Conservation (phyloP, 2,113 vertebrate genomes). For the Setophaga kirtlandii region DNA sequence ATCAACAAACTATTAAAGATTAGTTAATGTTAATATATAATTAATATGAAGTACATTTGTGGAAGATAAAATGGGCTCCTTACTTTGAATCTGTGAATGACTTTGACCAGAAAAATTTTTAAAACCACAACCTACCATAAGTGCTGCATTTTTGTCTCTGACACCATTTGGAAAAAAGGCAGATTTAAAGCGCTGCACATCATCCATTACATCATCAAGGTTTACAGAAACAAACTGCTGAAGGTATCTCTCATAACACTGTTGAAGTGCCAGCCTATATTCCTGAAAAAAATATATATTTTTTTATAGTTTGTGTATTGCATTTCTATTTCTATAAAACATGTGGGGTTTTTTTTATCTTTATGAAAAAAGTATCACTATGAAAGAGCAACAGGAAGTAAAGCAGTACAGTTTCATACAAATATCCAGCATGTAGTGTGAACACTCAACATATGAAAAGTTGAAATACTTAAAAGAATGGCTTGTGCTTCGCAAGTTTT, state of each 20-base stretch:
- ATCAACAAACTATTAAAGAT: not conserved
- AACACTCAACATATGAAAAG: not conserved
- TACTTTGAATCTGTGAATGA: not conserved
- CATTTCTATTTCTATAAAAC: not conserved
- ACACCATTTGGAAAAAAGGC: constrained; percentile 86
- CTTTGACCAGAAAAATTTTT: not conserved
- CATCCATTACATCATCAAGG: constrained; percentile 72
- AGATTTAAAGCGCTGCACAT: constrained; percentile 78
- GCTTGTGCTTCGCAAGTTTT: not conserved
- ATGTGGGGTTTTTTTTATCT: not conserved
- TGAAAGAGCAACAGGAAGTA: not conserved
- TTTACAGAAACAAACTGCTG: constrained; percentile 71
- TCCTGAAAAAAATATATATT: constrained; percentile 72
- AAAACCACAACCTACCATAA: constrained; percentile 74
- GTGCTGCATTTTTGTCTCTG: constrained; percentile 73
- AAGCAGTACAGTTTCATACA: not conserved
- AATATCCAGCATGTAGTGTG: not conserved
- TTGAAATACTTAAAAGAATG: not conserved
- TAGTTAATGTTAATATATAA: not conserved
- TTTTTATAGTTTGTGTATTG: not conserved
- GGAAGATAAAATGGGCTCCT: not conserved
- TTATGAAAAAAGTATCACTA: not conserved
- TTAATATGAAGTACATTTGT: not conserved
- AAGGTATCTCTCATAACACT: constrained; percentile 87
- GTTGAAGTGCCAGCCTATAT: constrained; percentile 85